A percentile compares a stretch with the other conserved stretches of the same genome.
Conservation (phyloP, 2,888 invertebrate species). For the Erebia ligea region DNA sequence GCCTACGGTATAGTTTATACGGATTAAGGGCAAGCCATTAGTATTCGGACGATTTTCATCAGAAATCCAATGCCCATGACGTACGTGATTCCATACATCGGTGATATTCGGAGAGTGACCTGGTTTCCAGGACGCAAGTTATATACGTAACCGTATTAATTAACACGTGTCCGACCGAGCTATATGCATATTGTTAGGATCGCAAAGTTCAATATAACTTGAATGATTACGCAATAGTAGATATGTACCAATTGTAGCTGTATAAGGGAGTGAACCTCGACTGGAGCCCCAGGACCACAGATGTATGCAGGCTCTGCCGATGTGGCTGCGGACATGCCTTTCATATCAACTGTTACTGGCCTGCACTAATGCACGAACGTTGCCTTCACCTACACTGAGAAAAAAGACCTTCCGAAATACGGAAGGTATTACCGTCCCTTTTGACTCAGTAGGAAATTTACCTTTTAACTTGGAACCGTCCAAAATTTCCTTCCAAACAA, state of each 20-base stretch:
- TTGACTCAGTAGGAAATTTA: too few relatives aligned
- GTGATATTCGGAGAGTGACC: conserved; percentile 15
- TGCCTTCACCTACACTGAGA: too few relatives aligned
- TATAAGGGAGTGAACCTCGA: not conserved
- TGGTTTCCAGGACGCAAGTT: conserved; percentile 7
- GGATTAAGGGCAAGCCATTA: not conserved
- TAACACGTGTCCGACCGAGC: conserved; percentile 25
- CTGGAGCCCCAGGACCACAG: too few relatives aligned
- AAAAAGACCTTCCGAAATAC: too few relatives aligned
- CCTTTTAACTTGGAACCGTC: too few relatives aligned
- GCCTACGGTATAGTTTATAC: not conserved
- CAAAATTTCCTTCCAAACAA: too few relatives aligned
- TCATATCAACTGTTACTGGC: too few relatives aligned
- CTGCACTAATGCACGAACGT: too few relatives aligned
- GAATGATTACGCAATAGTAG: not conserved
- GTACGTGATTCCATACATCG: conserved; percentile 15
- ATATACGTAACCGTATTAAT: conserved; percentile 37
- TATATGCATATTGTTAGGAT: not conserved
- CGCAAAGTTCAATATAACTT: not conserved
- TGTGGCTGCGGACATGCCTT: too few relatives aligned
- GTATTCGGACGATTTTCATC: conserved; percentile 14
- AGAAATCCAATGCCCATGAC: conserved; percentile 13
- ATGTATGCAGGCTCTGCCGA: too few relatives aligned
- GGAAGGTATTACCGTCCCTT: too few relatives aligned
- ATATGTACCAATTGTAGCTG: not conserved